Base-by-base conservation (phyloP, 2,797 vertebrate species). In the Sebastiscus tertius region DNA sequence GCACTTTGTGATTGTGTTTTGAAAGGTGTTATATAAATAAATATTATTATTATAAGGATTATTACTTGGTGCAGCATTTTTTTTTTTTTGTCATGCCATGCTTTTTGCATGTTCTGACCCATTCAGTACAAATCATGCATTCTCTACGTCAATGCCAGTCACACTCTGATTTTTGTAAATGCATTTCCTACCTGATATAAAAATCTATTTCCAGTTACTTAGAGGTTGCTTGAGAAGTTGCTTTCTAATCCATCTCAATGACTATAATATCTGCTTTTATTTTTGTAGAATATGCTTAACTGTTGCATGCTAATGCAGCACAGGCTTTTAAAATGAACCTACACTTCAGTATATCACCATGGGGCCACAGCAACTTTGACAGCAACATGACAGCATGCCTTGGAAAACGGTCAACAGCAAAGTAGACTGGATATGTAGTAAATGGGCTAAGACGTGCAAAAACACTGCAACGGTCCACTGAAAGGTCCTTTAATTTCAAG, bases 401-500 rank as follows among this genome's bases (percentile, higher is more conserved):
- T 70, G 7, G 36, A 78, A 72, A 77, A 42, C 18, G 6, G 49
- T 55, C 65, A 69, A 68, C 56, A 73, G 39, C 20, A 72, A 42
- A 63, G 54, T 6, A 59, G 42, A 49, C 62, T 46, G 16, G 61
- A 64, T 63, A 68, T 84, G 69, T 65, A 74, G 63, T 68, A 77
- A 86, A 79, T 74, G 29, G 59, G 61, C 61, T 70, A 76, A 75
- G 60, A 66, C 6, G 2, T 80, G 22, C 64, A 66, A 81, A 77
- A 52, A 70, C 62, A 29, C 72, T 27, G 54, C 69, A 69, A 52
- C 4, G n/a, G 69, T 36, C 73, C 67, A 52, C 36, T 88, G 64
- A 88, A 86, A 60, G 29, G 36, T 71, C 49, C 77, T 81, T 82
- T 73, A 74, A 80, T 84, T 79, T 87, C 63, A 75, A 81, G 68